phyloP scores from a whole-genome alignment of 2,113 vertebrate genomes.

The Malurus melanocephalus region DNA sequence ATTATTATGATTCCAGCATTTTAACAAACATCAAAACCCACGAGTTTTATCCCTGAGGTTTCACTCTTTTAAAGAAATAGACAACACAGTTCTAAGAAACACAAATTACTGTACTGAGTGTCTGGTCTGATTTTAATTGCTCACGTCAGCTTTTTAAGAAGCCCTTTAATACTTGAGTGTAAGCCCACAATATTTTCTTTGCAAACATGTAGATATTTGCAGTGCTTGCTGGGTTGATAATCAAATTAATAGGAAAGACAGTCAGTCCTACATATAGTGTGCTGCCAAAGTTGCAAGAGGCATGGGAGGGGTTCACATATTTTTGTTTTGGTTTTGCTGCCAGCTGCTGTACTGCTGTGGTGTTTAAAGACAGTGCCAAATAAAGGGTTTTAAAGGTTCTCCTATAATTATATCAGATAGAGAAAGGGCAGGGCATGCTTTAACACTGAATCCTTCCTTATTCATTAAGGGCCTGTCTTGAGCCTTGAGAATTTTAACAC shows the following conservation, averaged over 20 bases:
- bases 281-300: conserved; percentile 14
- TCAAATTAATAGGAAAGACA: neutral
- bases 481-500: neutral
- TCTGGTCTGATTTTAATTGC: neutral
- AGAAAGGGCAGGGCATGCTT: conserved; percentile 23
- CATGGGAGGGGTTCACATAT: conserved; percentile 49
- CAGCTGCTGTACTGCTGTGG: neutral
- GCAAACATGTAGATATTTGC: neutral
- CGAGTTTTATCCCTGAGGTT: neutral
- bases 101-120: neutral
- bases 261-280: neutral
- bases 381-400: conserved; percentile 24
- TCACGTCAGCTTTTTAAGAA: neutral
- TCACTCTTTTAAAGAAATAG: neutral
- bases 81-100: neutral
- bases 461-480: neutral
- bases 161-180: neutral
- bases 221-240: neutral
- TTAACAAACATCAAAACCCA: neutral
- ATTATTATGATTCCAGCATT: neutral
- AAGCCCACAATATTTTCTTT: neutral
- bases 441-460: conserved; percentile 4
- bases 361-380: conserved; percentile 44
- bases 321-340: conserved; percentile 38
- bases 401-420: conserved; percentile 24